These are phyloP conservation scores for Drosophila albomicans DNA, from an alignment of 1,140 invertebrate species.

Conservation along the genomic window DNA sequence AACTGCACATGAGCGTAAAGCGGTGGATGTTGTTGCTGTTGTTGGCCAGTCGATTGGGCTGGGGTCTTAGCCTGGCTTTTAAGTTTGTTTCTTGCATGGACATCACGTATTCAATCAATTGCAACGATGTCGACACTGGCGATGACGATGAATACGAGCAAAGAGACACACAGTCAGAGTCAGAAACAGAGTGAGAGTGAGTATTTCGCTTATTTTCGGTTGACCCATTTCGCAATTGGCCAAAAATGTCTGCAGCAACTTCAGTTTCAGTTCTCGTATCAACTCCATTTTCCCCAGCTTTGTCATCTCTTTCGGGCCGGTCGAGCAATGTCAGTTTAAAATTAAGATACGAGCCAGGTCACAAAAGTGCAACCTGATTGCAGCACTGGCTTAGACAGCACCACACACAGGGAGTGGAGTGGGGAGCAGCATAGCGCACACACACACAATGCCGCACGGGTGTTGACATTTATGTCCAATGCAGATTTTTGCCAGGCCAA, in stretches of 20 bases:
- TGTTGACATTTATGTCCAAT: conserved; percentile 83
- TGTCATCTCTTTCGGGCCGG: conserved; percentile 53
- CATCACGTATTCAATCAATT: conserved; percentile 83
- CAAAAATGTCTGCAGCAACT: conserved; percentile 68
- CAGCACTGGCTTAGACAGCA: conserved; percentile 74
- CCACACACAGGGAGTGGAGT: background rate
- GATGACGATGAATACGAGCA: conserved; percentile 18
- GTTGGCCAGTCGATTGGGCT: background rate
- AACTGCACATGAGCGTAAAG: conserved; percentile 46
- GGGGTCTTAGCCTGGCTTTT: conserved; percentile 57
- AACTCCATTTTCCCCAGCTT: conserved; percentile 35
- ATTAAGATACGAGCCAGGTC: conserved; percentile 71
- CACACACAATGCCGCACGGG: conserved; percentile 58
- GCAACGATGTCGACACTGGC: conserved; percentile 62
- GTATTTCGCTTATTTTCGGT: conserved; percentile 72
- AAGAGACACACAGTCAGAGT: background rate
- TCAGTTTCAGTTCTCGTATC: background rate
- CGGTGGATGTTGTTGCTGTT: background rate
- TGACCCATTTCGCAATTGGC: conserved; percentile 79
- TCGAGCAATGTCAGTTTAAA: conserved; percentile 41
- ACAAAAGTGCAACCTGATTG: conserved; percentile 76
- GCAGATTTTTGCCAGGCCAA: conserved; percentile 74
- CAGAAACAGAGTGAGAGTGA: conserved; percentile 13
- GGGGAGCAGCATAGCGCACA: conserved; percentile 9
- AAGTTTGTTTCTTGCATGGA: conserved; percentile 82